phyloP scores from a whole-genome alignment of 2,888 invertebrate genomes.

The Ellobium chinense region DNA sequence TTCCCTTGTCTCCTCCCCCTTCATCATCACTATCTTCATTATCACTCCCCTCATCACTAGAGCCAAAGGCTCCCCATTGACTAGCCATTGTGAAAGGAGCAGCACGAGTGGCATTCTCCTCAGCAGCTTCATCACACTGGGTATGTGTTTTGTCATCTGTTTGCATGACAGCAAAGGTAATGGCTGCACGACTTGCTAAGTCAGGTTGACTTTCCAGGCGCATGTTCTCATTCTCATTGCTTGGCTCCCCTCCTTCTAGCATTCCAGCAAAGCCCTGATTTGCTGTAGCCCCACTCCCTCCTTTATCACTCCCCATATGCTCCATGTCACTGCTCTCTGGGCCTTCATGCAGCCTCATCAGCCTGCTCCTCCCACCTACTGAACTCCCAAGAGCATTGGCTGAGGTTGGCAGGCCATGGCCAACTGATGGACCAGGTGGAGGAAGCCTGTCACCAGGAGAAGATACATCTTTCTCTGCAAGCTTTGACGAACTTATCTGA shows the following conservation, averaged over 20 bases:
- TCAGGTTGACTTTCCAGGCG: slow-evolving; percentile 43
- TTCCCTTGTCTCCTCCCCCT: slow-evolving; percentile 61
- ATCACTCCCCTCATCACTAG: slow-evolving; percentile 87
- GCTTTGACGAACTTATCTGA: slow-evolving; percentile 9
- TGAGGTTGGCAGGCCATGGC: slow-evolving; percentile 27
- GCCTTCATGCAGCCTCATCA: slow-evolving; percentile 29
- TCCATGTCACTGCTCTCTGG: slow-evolving; percentile 35
- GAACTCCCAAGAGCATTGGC: not conserved
- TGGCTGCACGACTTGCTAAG: slow-evolving; percentile 62
- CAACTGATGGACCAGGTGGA: slow-evolving; percentile 43
- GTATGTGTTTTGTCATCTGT: slow-evolving; percentile 73
- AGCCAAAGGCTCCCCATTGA: slow-evolving; percentile 97
- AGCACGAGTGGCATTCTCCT: slow-evolving; percentile 77
- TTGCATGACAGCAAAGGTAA: slow-evolving; percentile 71
- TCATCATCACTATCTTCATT: slow-evolving; percentile 60
- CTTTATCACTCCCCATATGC: slow-evolving; percentile 28
- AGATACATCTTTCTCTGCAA: slow-evolving; percentile 17
- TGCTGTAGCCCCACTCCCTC: not conserved
- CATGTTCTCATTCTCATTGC: slow-evolving; percentile 49
- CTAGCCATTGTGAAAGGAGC: slow-evolving; percentile 89
- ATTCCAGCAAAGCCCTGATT: not conserved
- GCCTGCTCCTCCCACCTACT: not conserved
- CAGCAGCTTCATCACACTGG: slow-evolving; percentile 72
- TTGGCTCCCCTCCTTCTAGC: slow-evolving; percentile 39
- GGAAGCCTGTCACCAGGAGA: slow-evolving; percentile 39